Evolutionary conservation across 1,140 invertebrate genomes (phyloP).

Genomic region (Anoplophora glabripennis): DNA sequence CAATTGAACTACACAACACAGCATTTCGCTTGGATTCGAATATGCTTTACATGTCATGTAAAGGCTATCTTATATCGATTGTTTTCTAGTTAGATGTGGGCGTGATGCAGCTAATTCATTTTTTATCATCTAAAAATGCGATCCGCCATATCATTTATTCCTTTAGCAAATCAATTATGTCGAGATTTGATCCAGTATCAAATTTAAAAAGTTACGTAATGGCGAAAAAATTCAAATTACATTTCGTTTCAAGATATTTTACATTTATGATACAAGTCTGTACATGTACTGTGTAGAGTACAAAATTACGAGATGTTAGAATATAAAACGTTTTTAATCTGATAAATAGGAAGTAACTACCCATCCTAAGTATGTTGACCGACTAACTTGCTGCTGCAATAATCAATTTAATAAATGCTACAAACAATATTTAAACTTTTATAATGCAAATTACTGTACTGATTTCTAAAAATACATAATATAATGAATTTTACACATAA

Average conservation of each 20-base stretch:
- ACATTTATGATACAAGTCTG: no score
- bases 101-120: conserved; percentile 1
- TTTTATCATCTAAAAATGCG: neutral
- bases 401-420: conserved; percentile 32
- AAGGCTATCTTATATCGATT: conserved; percentile 5
- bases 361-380: conserved; percentile 29
- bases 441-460: neutral
- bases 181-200: no score
- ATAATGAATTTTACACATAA: neutral
- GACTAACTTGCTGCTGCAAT: conserved; percentile 12
- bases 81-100: conserved; percentile 9
- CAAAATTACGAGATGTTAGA: conserved; percentile 11
- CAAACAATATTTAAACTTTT: neutral
- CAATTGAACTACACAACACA: neutral
- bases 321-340: conserved; percentile 20
- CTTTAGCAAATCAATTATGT: no score
- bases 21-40: neutral
- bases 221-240: no score
- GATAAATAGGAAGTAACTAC: conserved; percentile 26
- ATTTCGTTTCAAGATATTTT: no score
- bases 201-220: no score
- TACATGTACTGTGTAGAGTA: neutral
- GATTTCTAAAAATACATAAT: neutral
- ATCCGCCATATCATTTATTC: no score
- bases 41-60: no score